Percentiles rank a stretch among this genome's conserved stretches.
These are phyloP conservation scores for Leptoteleia sp. DNA, from an alignment of 1,140 invertebrate genomes.

Conservation along the genomic window DNA sequence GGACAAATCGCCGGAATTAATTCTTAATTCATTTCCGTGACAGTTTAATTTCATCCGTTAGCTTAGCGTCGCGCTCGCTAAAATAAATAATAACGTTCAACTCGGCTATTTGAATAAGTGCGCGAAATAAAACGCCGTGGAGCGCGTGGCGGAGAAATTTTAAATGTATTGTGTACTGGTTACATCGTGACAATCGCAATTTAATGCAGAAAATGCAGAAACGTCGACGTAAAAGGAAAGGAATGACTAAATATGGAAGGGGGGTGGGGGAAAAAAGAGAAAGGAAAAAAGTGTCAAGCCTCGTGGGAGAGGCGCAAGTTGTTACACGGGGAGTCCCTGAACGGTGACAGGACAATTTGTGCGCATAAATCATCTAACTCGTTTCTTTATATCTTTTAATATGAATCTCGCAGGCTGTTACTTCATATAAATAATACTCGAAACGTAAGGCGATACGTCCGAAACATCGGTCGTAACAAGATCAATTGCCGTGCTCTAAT, in stretches of 20 bases:
- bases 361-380: slow-evolving; percentile 79
- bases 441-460: slow-evolving; percentile 69
- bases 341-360: slow-evolving; percentile 79
- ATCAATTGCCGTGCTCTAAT: slow-evolving; percentile 70
- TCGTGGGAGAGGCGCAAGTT: slow-evolving; percentile 69
- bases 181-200: slow-evolving; percentile 54
- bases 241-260: slow-evolving; percentile 43
- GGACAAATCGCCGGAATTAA: slow-evolving; percentile 36
- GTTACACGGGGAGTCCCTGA: slow-evolving; percentile 58
- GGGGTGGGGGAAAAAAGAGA: slow-evolving; percentile 52
- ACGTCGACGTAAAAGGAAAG: slow-evolving; percentile 45
- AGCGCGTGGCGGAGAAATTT: slow-evolving; percentile 16
- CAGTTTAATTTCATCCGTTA: slow-evolving; percentile 28
- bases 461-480: slow-evolving; percentile 73
- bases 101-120: slow-evolving; percentile 19
- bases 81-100: slow-evolving; percentile 36
- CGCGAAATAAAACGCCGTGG: slow-evolving; percentile 15
- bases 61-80: not conserved
- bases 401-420: slow-evolving; percentile 72
- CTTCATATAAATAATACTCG: slow-evolving; percentile 64
- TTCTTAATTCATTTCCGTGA: slow-evolving; percentile 31
- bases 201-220: slow-evolving; percentile 55
- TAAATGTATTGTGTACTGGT: slow-evolving; percentile 32
- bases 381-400: slow-evolving; percentile 80
- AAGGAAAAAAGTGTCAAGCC: slow-evolving; percentile 57